Percentiles rank a stretch among this genome's conserved stretches.
These are phyloP conservation scores for Ploceus nigricollis DNA, from an alignment of 2,113 vertebrate genomes.

Conservation along the genomic window DNA sequence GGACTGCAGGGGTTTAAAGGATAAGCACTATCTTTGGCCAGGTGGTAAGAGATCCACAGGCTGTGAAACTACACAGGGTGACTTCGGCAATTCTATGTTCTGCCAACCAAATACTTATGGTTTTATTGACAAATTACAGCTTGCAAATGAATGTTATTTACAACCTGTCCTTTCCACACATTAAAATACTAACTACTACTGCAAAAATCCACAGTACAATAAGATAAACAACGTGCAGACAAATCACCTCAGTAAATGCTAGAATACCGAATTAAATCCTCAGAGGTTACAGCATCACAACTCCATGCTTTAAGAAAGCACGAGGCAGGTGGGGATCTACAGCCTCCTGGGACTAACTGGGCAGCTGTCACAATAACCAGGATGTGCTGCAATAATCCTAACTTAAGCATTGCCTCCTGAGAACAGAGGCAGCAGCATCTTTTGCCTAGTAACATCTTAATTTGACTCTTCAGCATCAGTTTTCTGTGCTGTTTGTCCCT, in stretches of 20 bases:
- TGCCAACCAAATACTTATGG: background rate
- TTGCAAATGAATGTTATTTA: background rate
- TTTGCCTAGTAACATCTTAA: background rate
- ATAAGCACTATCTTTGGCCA: background rate
- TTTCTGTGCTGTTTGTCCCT: background rate
- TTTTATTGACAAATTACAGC: background rate
- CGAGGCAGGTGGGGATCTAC: background rate
- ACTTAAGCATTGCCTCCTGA: background rate
- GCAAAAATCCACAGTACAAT: background rate
- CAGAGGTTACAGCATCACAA: background rate
- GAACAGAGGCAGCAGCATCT: background rate
- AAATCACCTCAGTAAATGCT: background rate
- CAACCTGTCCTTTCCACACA: background rate
- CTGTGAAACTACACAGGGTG: background rate
- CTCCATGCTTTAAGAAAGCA: background rate
- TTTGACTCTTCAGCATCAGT: background rate
- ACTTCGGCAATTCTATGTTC: fast-evolving
- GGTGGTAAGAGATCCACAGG: background rate
- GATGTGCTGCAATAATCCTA: background rate
- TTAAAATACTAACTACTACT: background rate
- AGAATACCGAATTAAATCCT: background rate
- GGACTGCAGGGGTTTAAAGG: background rate
- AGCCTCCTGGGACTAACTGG: background rate
- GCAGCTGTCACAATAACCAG: background rate
- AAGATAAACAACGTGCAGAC: background rate